phyloP scores from a whole-genome alignment of 1,140 invertebrate species.

The Lanistes nyassanus region DNA sequence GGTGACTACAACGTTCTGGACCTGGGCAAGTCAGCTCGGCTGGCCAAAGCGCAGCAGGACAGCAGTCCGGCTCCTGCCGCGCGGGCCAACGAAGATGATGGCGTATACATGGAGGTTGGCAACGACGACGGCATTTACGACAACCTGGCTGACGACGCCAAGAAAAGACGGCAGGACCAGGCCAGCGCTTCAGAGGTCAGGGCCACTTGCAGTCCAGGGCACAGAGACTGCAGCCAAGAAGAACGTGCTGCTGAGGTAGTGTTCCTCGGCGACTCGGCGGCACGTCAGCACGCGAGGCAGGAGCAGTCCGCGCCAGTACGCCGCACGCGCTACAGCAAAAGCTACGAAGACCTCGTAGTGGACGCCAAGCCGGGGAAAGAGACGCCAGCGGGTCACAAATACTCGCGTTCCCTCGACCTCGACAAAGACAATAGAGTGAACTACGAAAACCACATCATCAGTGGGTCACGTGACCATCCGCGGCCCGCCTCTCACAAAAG shows the following conservation, averaged over 20 bases:
- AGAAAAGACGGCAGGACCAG: no score
- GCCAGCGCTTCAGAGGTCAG: no score
- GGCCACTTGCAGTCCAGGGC: no score
- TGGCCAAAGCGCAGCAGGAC: neutral
- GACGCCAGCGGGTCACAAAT: neutral
- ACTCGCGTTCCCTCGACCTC: neutral
- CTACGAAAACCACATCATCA: neutral
- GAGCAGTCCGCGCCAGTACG: neutral
- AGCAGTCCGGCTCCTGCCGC: neutral
- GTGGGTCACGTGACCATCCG: neutral
- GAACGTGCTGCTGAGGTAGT: no score
- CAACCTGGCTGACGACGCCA: neutral
- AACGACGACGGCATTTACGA: neutral
- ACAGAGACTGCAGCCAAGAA: no score
- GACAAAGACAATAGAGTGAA: neutral
- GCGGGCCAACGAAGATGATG: neutral
- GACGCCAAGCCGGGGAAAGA: neutral
- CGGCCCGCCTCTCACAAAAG: neutral
- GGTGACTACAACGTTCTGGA: constrained; percentile 18
- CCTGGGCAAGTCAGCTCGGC: neutral
- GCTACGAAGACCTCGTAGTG: neutral
- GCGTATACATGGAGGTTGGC: constrained; percentile 13
- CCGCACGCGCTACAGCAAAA: neutral
- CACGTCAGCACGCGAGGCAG: neutral
- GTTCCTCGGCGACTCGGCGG: neutral